phyloP scores from a whole-genome alignment of 1,140 invertebrate genomes.

The Paracyclopina nana region DNA sequence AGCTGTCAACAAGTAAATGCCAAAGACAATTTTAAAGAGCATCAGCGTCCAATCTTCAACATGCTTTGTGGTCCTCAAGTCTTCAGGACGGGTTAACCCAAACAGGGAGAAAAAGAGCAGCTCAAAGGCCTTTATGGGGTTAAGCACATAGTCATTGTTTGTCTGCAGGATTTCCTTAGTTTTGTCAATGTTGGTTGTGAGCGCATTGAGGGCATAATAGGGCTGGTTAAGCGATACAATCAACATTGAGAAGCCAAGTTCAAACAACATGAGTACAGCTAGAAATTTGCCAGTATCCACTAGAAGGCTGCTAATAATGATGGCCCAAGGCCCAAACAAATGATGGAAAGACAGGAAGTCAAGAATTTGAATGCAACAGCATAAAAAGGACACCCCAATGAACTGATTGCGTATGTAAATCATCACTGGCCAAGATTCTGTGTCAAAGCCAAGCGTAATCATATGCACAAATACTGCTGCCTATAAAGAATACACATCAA shows the following conservation, averaged over 20 bases:
- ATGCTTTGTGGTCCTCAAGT: not conserved
- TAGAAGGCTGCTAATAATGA: conserved; percentile 33
- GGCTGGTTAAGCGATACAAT: conserved; percentile 88
- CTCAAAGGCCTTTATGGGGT: too few relatives aligned
- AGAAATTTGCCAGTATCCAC: conserved; percentile 72
- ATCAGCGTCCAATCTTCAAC: conserved; percentile 22
- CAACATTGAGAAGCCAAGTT: conserved; percentile 94
- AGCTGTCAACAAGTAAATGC: conserved; percentile 89
- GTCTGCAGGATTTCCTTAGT: not conserved
- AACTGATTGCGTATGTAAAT: conserved; percentile 89
- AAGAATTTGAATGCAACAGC: conserved; percentile 89
- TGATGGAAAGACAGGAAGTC: conserved; percentile 96
- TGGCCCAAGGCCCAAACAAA: conserved; percentile 88
- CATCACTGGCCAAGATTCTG: conserved; percentile 48
- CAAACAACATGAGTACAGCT: conserved; percentile 88
- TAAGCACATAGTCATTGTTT: too few relatives aligned
- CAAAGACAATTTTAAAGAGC: conserved; percentile 47
- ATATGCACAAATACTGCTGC: conserved; percentile 24
- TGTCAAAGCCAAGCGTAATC: conserved; percentile 32
- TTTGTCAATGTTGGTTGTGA: not conserved
- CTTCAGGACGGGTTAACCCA: conserved; percentile 64
- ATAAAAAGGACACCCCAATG: conserved; percentile 74
- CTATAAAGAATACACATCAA: too few relatives aligned
- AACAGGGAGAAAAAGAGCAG: conserved; percentile 94
- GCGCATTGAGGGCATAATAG: conserved; percentile 30